Percentiles rank a stretch among this genome's conserved stretches.
Conservation (phyloP, 2,797 vertebrate genomes). For the Molothrus aeneus region DNA sequence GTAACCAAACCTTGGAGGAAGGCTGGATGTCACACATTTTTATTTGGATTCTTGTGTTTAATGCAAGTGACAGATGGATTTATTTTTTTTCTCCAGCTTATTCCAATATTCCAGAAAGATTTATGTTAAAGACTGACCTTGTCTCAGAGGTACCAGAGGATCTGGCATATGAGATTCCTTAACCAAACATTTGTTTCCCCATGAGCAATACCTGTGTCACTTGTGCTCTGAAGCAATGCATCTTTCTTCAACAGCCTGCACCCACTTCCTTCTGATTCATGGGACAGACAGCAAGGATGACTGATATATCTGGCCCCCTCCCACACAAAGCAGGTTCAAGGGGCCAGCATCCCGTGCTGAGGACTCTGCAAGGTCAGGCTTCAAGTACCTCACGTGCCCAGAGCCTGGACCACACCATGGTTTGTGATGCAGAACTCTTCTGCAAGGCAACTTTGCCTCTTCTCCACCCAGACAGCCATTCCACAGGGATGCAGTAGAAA, state of each 20-base stretch:
- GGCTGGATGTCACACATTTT: not conserved
- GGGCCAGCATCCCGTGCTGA: not conserved
- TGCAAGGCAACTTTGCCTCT: not conserved
- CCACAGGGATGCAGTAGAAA: not conserved
- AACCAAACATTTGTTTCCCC: not conserved
- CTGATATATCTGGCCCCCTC: not conserved
- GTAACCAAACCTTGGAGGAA: not conserved
- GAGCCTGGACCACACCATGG: not conserved
- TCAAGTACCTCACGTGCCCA: not conserved
- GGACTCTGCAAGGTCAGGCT: not conserved
- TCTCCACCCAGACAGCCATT: not conserved
- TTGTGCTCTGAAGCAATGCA: not conserved
- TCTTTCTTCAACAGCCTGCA: not conserved
- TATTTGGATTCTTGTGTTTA: not conserved
- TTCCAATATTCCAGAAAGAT: not conserved
- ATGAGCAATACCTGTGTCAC: not conserved
- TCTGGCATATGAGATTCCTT: not conserved
- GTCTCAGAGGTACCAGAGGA: not conserved
- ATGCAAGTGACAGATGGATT: conserved; percentile 18
- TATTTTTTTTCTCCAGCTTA: not conserved
- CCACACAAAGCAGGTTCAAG: not conserved
- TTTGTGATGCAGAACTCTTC: not conserved
- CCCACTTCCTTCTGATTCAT: not conserved
- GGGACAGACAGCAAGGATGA: not conserved
- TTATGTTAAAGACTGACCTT: conserved; percentile 12